These are phyloP conservation scores for Stegophylla sp. DNA, from an alignment of 2,888 invertebrate genomes.

Conservation along the genomic window DNA sequence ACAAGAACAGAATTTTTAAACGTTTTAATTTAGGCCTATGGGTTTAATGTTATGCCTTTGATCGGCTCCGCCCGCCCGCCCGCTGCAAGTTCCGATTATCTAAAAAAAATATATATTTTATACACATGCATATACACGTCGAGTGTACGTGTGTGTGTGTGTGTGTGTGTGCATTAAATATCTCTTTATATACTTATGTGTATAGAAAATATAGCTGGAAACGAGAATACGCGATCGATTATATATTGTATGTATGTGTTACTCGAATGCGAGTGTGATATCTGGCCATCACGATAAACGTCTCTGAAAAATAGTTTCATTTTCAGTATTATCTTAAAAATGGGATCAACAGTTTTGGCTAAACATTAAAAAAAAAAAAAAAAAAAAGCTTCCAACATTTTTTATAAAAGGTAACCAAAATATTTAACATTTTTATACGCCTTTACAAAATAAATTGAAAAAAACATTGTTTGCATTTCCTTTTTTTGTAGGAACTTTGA, in stretches of 20 bases:
- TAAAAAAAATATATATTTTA: not conserved
- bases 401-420: too few species aligned
- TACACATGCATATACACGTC: not conserved
- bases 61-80: constrained; percentile 8
- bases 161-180: too few species aligned
- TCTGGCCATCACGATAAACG: not conserved
- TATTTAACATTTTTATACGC: too few species aligned
- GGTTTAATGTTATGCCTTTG: constrained; percentile 33
- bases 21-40: constrained; percentile 48
- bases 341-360: too few species aligned
- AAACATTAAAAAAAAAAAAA: too few species aligned
- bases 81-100: constrained; percentile 20
- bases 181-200: not conserved
- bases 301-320: not conserved
- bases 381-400: too few species aligned
- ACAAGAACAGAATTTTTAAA: constrained; percentile 27
- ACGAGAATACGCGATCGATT: not conserved
- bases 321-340: too few species aligned
- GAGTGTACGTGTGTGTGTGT: too few species aligned
- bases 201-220: not conserved
- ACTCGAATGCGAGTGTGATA: not conserved
- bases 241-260: not conserved
- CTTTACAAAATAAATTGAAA: too few species aligned
- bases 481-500: too few species aligned
- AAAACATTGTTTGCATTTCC: too few species aligned